Conservation (phyloP, 2,113 vertebrate species). For the Turnix velox region DNA sequence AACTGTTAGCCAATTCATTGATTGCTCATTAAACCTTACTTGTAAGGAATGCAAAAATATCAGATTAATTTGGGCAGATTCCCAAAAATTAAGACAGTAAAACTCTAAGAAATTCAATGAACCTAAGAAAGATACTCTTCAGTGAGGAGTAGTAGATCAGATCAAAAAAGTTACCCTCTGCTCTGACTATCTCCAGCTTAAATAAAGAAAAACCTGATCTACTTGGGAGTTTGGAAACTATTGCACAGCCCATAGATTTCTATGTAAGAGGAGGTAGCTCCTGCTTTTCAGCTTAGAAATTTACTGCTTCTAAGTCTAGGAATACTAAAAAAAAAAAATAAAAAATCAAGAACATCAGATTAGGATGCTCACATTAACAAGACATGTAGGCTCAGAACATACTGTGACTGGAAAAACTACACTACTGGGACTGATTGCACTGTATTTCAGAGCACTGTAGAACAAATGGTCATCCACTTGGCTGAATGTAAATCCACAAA, state of each 20-base stretch:
- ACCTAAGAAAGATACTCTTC: background rate
- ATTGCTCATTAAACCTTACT: background rate
- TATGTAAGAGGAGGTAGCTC: background rate
- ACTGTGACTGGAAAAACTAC: background rate
- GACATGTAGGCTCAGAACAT: background rate
- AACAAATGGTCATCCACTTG: background rate
- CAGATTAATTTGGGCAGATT: constrained; percentile 1
- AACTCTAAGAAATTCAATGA: background rate
- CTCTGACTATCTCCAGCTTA: background rate
- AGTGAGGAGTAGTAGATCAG: constrained; percentile 16
- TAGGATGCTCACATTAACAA: background rate
- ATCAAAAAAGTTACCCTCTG: background rate
- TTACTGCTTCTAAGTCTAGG: background rate
- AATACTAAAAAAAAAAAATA: too few species aligned
- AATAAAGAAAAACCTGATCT: background rate
- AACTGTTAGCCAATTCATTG: background rate
- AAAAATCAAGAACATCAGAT: background rate
- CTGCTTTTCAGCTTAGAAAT: background rate
- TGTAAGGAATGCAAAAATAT: background rate
- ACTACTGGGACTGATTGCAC: background rate
- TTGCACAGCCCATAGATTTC: background rate
- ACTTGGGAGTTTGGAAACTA: background rate
- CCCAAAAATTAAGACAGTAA: background rate
- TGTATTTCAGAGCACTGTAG: background rate
- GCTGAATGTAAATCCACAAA: background rate